phyloP scores from a whole-genome alignment of 2,797 vertebrate genomes.

The Sciurus vulgaris region DNA sequence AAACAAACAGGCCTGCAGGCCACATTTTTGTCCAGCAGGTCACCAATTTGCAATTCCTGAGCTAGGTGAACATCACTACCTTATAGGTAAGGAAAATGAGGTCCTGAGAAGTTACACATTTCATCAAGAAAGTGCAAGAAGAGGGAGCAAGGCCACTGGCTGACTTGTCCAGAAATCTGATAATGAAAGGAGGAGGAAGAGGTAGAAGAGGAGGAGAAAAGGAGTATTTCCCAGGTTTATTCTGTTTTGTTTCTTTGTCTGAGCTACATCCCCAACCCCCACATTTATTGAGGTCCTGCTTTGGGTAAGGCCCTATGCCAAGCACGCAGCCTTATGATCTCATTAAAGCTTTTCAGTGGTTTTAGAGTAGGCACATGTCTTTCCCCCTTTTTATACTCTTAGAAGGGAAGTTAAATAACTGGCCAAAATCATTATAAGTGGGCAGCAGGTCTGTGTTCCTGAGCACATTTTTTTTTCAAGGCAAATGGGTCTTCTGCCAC shows the following conservation, averaged over 20 bases:
- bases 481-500: background rate
- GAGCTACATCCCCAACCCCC: background rate
- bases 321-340: background rate
- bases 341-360: background rate
- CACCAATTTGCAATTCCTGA: conserved; percentile 1
- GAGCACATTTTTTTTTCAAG: background rate
- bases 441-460: background rate
- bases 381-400: background rate
- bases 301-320: background rate
- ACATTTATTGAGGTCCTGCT: background rate
- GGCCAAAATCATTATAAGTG: too few relatives aligned
- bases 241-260: too few relatives aligned
- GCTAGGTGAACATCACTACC: background rate
- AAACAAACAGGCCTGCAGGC: background rate
- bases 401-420: conserved; percentile 44
- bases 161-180: background rate
- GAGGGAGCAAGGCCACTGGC: background rate
- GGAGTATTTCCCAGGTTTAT: too few relatives aligned
- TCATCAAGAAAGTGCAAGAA: background rate
- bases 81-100: background rate
- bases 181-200: background rate
- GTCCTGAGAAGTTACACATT: background rate
- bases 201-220: too few relatives aligned
- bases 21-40: background rate
- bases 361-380: background rate